These are phyloP conservation scores for Pachycephus smyrnensis DNA, from an alignment of 2,888 invertebrate genomes.

Conservation along the genomic window DNA sequence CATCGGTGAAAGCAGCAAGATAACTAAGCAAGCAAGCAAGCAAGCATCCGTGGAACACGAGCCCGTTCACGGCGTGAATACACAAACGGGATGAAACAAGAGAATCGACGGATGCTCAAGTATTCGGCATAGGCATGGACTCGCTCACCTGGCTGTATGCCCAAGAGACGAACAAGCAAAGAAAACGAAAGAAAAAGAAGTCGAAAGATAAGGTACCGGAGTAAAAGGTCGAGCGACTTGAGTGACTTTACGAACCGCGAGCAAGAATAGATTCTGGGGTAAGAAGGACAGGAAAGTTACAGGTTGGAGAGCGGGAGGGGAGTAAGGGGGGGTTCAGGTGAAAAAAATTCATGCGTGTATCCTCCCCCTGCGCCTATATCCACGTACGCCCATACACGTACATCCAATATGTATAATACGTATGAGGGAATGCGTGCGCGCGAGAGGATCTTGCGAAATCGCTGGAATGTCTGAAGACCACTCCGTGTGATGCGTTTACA, in stretches of 20 bases:
- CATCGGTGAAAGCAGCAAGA: slow-evolving; percentile 29
- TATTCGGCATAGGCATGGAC: slow-evolving; percentile 9
- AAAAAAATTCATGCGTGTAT: background rate
- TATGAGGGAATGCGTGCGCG: background rate
- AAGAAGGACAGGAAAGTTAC: background rate
- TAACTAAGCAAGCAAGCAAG: slow-evolving; percentile 20
- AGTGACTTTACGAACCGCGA: background rate
- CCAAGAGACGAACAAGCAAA: slow-evolving; percentile 10
- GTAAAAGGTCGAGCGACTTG: slow-evolving; percentile 16
- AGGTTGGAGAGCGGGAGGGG: background rate
- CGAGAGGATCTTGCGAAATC: slow-evolving; percentile 1
- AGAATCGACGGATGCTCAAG: slow-evolving; percentile 13
- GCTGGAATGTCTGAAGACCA: slow-evolving; percentile 3
- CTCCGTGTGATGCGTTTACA: slow-evolving; percentile 6
- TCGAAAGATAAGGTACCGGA: slow-evolving; percentile 18
- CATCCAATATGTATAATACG: background rate
- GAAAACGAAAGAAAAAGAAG: slow-evolving; percentile 13
- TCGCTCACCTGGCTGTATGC: background rate
- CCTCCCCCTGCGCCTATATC: background rate
- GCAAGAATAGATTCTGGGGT: slow-evolving; percentile 6
- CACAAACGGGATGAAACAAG: slow-evolving; percentile 10
- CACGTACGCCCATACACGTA: background rate
- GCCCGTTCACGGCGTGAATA: slow-evolving; percentile 5
- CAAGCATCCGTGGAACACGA: background rate
- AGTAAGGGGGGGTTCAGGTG: background rate